phyloP scores from a whole-genome alignment of 2,797 vertebrate species.

The Leptodactylus fallax region DNA sequence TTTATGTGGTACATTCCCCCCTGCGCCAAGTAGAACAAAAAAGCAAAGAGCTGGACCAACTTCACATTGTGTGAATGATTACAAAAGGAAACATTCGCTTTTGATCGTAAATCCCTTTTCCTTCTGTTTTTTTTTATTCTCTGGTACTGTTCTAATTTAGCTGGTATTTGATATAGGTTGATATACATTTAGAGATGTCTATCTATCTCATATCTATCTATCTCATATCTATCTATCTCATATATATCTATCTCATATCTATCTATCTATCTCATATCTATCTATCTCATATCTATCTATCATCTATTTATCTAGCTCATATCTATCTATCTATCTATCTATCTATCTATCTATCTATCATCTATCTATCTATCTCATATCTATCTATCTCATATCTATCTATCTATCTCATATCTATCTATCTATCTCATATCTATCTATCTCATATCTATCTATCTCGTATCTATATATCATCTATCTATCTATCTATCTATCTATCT shows the following conservation, averaged over 20 bases:
- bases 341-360: too few relatives aligned
- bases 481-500: too few relatives aligned
- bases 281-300: too few relatives aligned
- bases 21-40: constrained; percentile 32
- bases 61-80: constrained; percentile 50
- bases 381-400: too few relatives aligned
- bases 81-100: constrained; percentile 18
- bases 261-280: too few relatives aligned
- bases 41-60: constrained; percentile 37
- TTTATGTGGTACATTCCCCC: constrained; percentile 19
- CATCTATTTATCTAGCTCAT: too few relatives aligned
- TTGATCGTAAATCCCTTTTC: constrained; percentile 11
- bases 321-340: too few relatives aligned
- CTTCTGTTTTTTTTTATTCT: neutral
- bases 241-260: neutral
- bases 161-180: constrained; percentile 20
- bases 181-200: neutral
- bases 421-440: neutral
- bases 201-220: neutral
- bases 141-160: constrained; percentile 4
- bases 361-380: too few relatives aligned
- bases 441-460: neutral
- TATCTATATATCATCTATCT: neutral
- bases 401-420: too few relatives aligned
- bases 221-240: neutral